Percentiles rank a stretch among this genome's conserved stretches.
Evolutionary conservation across 1,140 invertebrate species (phyloP).

Genomic region (Leptinotarsa undecemlineata): DNA sequence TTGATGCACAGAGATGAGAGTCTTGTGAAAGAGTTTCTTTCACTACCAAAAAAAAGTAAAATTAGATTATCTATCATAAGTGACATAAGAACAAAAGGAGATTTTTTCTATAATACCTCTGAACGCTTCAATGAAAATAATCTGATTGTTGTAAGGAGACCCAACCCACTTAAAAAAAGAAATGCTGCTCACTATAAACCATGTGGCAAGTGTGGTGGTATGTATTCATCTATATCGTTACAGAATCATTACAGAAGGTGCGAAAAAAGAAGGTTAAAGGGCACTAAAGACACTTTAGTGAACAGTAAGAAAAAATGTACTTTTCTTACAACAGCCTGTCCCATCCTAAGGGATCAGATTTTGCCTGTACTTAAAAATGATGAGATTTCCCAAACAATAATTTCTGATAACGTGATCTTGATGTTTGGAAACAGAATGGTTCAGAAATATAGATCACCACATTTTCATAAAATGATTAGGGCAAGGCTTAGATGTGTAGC

Average conservation of each 20-base stretch:
- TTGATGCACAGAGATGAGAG: not conserved
- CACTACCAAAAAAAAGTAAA: not conserved
- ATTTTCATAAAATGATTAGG: not conserved
- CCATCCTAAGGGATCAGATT: not conserved
- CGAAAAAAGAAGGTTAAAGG: not conserved
- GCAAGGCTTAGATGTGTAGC: slow-evolving; percentile 1
- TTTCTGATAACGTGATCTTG: no score
- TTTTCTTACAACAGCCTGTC: not conserved
- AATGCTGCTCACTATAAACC: not conserved
- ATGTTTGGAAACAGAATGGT: not conserved
- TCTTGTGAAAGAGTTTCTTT: not conserved
- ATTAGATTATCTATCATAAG: not conserved
- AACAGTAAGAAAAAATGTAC: not conserved
- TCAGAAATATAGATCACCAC: not conserved
- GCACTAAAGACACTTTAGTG: not conserved
- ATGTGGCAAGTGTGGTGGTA: not conserved
- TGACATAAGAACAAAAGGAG: not conserved
- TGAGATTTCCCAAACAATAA: no score
- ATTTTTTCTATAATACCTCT: not conserved
- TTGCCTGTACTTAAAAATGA: not conserved
- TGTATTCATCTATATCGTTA: slow-evolving; percentile 1
- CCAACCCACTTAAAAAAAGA: not conserved
- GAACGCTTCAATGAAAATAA: not conserved
- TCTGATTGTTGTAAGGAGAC: not conserved
- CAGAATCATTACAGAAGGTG: not conserved